Evolutionary conservation across 1,140 invertebrate species (phyloP), one percentile per base, ranked within the genome.

Genomic region (Eubasilissa regina): DNA sequence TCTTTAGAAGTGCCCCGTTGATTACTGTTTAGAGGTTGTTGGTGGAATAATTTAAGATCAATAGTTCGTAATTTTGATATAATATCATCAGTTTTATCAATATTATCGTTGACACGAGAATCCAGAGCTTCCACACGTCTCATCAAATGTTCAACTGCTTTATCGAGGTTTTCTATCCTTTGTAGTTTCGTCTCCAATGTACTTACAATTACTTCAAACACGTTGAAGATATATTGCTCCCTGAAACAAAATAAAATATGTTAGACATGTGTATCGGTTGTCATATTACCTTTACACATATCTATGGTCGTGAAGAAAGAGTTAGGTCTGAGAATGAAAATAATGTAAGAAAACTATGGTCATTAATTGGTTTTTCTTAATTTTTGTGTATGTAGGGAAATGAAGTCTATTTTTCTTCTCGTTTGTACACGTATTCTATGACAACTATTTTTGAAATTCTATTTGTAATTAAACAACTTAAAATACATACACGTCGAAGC

Each of bases 121-220:
- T 96, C 95, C 21, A 97, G 86, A 6, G 91, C 91, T 87, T 96
- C 95, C 0, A 97, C 93, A 84, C 95, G 88, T 82, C 95, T 89
- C 93, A 95, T 95, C 60, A 97, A 86, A 84, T 95, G 94, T 84
- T 96, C 95, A 0, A 96, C 94, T 0, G 95, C 95, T 86, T 94
- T 94, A 84, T 96, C 95, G 58, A 97, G 86, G 85, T 95, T 96
- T 85, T 96, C 95, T 83, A 96, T 95, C 77, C 95, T 90, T 84
- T 96, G 94, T 4, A 97, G 88, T 89, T 96, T 96, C 11, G 94
- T 94, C 85, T 97, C 95, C 81, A 97, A 88, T 12, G 95, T 96
- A 75, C 94, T 95, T 19, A 97, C 94, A 80, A 96, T 94, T 10
- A 95, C 94, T 87, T 97, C 95, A 87, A 97, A 96, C 44, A 97